Percentiles rank a stretch among this genome's conserved stretches.
These are phyloP conservation scores for Cephus pulcher DNA, from an alignment of 2,888 invertebrate genomes.

Conservation along the genomic window DNA sequence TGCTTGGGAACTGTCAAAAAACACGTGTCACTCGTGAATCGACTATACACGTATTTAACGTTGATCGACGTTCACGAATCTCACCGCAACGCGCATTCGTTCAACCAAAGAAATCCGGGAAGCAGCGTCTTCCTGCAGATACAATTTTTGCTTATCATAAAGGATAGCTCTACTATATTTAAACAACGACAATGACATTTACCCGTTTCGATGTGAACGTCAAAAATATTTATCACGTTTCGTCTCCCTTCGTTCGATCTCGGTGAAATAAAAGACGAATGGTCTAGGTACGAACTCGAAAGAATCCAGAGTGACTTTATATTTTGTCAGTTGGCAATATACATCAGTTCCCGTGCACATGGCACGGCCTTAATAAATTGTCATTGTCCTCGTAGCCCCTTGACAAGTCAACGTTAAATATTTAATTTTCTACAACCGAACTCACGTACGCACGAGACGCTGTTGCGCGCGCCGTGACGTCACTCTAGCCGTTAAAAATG, in stretches of 20 bases:
- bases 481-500: background rate
- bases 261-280: too few species aligned
- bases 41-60: background rate
- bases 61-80: too few species aligned
- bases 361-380: background rate
- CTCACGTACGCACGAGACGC: background rate
- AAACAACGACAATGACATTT: background rate
- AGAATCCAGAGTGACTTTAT: background rate
- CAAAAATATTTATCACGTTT: background rate
- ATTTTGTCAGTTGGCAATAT: background rate
- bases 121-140: background rate
- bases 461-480: background rate
- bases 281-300: background rate
- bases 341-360: background rate
- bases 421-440: background rate
- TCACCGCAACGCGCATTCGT: too few species aligned
- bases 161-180: background rate
- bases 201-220: background rate
- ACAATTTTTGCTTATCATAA: background rate
- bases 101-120: too few species aligned
- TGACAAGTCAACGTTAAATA: background rate
- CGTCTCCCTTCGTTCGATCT: too few species aligned
- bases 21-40: too few species aligned
- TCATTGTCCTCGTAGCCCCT: background rate
- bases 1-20: too few species aligned